A percentile compares a stretch with the other conserved stretches of the same genome.
Evolutionary conservation across 2,797 vertebrate species (phyloP).

Genomic region (Danio jaintianensis): DNA sequence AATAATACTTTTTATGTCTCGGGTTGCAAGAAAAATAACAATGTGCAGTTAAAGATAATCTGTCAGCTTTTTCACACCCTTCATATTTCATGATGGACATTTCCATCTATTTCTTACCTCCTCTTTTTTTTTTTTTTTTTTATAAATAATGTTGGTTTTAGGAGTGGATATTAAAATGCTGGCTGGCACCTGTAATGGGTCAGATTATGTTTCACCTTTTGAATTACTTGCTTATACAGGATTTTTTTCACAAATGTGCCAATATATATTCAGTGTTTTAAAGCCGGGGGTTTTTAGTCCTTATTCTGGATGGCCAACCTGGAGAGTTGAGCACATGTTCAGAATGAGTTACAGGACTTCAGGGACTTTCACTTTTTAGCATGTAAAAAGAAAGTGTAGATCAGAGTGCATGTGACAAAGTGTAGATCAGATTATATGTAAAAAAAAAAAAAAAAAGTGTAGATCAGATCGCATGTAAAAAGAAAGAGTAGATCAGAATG

Average conservation of each 20-base stretch:
- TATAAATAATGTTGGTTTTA: neutral
- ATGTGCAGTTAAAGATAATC: neutral
- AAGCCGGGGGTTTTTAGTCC: no score
- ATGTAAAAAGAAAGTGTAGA: no score
- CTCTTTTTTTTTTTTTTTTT: no score
- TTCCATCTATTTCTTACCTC: neutral
- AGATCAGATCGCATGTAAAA: no score
- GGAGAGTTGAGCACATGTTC: no score
- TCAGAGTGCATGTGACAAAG: no score
- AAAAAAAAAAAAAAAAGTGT: no score
- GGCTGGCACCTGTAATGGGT: neutral
- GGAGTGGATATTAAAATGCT: neutral
- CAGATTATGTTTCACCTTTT: neutral
- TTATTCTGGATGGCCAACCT: no score
- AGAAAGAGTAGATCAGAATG: no score
- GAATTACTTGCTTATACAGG: neutral
- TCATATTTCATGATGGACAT: conserved; percentile 12
- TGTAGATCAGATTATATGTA: no score
- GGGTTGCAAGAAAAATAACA: neutral
- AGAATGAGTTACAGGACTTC: no score
- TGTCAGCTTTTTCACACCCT: neutral
- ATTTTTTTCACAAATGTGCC: neutral
- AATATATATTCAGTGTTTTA: neutral
- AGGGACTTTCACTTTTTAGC: no score
- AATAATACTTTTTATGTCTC: neutral